Evolutionary conservation across 2,888 invertebrate species (phyloP), one percentile per base, ranked within the genome.

Genomic region (Laspeyria flexula): DNA sequence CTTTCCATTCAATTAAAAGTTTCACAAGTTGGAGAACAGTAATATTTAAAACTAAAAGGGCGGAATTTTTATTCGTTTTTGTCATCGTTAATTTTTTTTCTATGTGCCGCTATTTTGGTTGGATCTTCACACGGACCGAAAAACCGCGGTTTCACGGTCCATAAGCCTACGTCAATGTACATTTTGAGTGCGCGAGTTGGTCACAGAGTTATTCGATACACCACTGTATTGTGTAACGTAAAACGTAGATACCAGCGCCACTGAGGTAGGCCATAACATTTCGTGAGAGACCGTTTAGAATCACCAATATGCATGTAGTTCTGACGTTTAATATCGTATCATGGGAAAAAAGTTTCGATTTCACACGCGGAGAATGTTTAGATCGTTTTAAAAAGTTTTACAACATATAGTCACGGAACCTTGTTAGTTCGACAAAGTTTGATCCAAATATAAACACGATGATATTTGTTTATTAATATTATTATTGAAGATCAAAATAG

Each of bases 101-200:
- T 47, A 18, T 16, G 9, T 40, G 48, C 29, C 27, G 16, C 25
- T 51, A 53, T 63, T 65, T 62, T 1, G 11, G 35, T 47, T 60
- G 52, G 55, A 60, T 61, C 59, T 68, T 71, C 65, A 66, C 66
- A 65, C 70, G 71, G 46, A 64, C 63, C 65, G 65, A 67, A 70
- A 69, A 71, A 71, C 70, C 66, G 79, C 71, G 77, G 85, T 86
- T 88, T 83, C 83, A 86, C 80, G 87, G 82, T 80, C 81, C 77
- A 83, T 81, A 77, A 77, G 66, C 65, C 70, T 57, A 77, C 69
- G 81, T 83, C 81, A 75, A 73, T 75, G 68, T 75, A 75, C 73
- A 79, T 82, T 80, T 77, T 71, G 69, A 77, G 80, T 78, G 75
- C 63, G 46, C 53, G 51, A 54, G 54, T 65, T 70, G 58, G 70